A percentile compares a stretch with the other conserved stretches of the same genome.
Conservation (phyloP, 2,888 invertebrate species). For the Philopedon plagiatum region DNA sequence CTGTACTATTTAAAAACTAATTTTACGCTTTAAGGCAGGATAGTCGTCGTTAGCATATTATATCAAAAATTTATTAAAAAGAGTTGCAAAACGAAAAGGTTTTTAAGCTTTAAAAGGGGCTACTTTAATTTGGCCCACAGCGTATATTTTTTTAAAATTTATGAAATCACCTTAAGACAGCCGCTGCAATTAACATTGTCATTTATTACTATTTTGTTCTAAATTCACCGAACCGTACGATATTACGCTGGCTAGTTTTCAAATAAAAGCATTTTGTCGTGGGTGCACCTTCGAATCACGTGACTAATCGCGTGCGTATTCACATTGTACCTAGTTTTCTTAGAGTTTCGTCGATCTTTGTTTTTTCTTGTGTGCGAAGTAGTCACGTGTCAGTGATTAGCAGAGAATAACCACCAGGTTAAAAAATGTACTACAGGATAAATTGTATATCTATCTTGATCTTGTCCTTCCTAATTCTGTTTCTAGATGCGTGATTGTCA, state of each 20-base stretch:
- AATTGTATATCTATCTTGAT: too few species aligned
- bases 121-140: too few species aligned
- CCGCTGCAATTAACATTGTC: background rate
- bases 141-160: background rate
- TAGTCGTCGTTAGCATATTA: too few species aligned
- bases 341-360: background rate
- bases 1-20: too few species aligned
- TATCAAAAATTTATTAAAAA: too few species aligned
- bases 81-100: too few species aligned
- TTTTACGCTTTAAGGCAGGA: too few species aligned
- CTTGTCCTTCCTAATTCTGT: too few species aligned
- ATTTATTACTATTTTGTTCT: conserved; percentile 1
- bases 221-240: conserved; percentile 2
- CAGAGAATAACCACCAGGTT: too few species aligned
- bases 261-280: background rate
- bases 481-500: too few species aligned
- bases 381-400: background rate
- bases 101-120: too few species aligned
- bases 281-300: background rate
- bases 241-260: background rate
- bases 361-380: background rate
- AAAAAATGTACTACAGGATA: too few species aligned
- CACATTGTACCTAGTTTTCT: background rate
- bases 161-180: background rate
- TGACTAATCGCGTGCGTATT: background rate